Evolutionary conservation across 2,888 invertebrate genomes (phyloP).

Genomic region (Steromphala cineraria): DNA sequence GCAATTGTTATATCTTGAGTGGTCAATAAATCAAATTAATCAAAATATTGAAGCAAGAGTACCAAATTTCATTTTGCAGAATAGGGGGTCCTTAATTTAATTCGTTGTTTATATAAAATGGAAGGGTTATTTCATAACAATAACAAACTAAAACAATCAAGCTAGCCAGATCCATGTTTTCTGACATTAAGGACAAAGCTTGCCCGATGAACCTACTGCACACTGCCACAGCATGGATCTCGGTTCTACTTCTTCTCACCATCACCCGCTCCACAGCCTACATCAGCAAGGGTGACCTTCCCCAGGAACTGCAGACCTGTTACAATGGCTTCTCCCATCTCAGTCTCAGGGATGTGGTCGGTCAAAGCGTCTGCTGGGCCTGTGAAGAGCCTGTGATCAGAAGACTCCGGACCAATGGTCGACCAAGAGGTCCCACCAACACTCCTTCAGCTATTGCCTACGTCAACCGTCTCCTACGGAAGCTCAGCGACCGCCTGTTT

Average conservation of each 20-base stretch:
- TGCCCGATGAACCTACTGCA: neutral
- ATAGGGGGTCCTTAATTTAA: too few species aligned
- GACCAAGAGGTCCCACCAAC: neutral
- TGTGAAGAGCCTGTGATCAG: constrained; percentile 7
- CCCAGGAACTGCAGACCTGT: constrained; percentile 45
- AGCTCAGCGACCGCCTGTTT: neutral
- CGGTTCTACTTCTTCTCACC: neutral
- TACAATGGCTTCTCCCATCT: constrained; percentile 31
- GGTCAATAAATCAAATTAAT: too few species aligned
- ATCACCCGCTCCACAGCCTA: constrained; percentile 21
- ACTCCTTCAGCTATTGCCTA: neutral
- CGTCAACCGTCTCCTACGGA: neutral
- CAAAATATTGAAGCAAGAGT: too few species aligned
- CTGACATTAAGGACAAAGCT: neutral
- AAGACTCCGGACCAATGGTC: too few species aligned
- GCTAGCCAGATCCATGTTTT: neutral
- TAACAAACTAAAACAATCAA: too few species aligned
- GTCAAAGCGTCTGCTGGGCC: constrained; percentile 15
- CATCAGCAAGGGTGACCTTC: constrained; percentile 43
- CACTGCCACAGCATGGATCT: neutral
- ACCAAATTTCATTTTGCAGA: too few species aligned
- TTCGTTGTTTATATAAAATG: too few species aligned
- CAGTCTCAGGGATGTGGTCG: constrained; percentile 5
- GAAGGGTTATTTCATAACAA: too few species aligned
- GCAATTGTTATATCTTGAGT: too few species aligned